These are phyloP conservation scores for Hemibagrus wyckioides DNA, from an alignment of 2,113 vertebrate genomes.

Conservation along the genomic window DNA sequence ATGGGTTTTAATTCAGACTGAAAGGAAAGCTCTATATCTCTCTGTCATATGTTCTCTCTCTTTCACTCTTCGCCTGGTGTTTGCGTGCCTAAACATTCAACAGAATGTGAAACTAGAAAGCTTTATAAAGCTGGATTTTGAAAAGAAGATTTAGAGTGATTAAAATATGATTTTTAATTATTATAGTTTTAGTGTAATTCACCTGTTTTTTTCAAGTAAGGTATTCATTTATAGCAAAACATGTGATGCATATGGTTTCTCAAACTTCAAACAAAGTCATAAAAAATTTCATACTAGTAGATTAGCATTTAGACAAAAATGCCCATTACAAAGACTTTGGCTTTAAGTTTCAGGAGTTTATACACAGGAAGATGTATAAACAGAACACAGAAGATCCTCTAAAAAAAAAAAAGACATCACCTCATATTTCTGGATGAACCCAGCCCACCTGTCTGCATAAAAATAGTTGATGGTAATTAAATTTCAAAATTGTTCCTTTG, in stretches of 20 bases:
- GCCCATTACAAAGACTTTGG: slow-evolving; percentile 68
- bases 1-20: neutral
- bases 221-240: neutral
- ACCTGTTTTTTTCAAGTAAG: neutral
- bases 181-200: neutral
- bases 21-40: neutral
- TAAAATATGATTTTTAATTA: neutral
- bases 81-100: neutral
- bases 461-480: neutral
- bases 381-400: slow-evolving; percentile 40
- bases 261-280: slow-evolving; percentile 9
- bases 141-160: neutral
- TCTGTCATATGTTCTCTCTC: neutral
- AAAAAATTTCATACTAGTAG: neutral
- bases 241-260: neutral
- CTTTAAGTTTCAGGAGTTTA: slow-evolving; percentile 69
- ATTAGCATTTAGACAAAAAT: neutral
- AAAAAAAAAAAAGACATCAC: slow-evolving; percentile 60
- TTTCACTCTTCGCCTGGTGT: neutral
- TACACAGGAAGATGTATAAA: slow-evolving; percentile 53
- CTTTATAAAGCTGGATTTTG: neutral
- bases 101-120: neutral
- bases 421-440: neutral
- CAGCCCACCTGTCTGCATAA: neutral
- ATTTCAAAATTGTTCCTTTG: neutral